These are phyloP conservation scores for Brachyhypopomus occidentalis DNA, from an alignment of 2,113 vertebrate species.

Conservation along the genomic window DNA sequence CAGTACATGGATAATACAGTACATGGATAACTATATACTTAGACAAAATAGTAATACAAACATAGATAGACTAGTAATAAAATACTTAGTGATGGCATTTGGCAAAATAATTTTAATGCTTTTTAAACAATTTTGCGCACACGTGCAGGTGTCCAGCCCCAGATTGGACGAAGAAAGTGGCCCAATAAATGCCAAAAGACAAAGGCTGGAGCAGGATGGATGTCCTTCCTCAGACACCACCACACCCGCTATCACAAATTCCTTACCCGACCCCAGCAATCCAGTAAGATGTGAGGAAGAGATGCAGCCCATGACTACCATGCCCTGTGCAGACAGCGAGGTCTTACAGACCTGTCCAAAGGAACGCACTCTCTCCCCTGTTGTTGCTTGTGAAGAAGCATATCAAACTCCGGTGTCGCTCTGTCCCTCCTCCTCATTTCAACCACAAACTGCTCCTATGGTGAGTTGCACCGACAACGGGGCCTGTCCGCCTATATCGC, in stretches of 20 bases:
- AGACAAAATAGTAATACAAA: too few relatives aligned
- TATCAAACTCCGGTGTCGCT: background rate
- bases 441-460: background rate
- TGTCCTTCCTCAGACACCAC: background rate
- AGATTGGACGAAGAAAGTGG: slow-evolving; percentile 4
- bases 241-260: background rate
- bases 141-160: slow-evolving; percentile 34
- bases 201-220: background rate
- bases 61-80: too few relatives aligned
- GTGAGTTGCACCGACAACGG: background rate
- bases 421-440: background rate
- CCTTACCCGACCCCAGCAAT: background rate
- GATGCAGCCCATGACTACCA: background rate
- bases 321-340: background rate
- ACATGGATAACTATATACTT: too few relatives aligned
- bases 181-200: slow-evolving; percentile 38
- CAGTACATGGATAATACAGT: too few relatives aligned
- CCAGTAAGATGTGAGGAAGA: background rate
- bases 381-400: background rate
- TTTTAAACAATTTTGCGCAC: background rate
- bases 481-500: slow-evolving; percentile 20
- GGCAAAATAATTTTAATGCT: too few relatives aligned
- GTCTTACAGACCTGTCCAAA: background rate
- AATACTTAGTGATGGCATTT: too few relatives aligned
- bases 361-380: background rate